Percentiles rank a stretch among this genome's conserved stretches.
phyloP scores from a whole-genome alignment of 2,113 vertebrate species.

The Burhinus oedicnemus region DNA sequence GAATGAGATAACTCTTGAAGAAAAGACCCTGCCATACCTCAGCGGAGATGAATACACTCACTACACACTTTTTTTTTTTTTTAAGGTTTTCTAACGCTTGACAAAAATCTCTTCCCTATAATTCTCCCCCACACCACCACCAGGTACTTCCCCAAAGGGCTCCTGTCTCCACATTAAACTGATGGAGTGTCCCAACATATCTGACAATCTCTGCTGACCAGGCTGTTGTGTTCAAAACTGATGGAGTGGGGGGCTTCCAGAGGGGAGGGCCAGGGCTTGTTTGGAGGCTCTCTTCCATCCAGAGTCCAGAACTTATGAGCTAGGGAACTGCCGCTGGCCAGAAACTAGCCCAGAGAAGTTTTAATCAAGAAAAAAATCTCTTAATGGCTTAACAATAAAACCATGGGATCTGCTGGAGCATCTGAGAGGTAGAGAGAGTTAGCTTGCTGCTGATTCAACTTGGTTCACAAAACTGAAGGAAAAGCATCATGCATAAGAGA shows the following conservation, averaged over 20 bases:
- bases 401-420: background rate
- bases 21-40: background rate
- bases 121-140: background rate
- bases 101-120: background rate
- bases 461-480: background rate
- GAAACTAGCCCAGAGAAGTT: background rate
- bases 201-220: background rate
- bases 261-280: background rate
- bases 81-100: background rate
- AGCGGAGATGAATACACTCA: background rate
- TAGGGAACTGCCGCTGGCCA: background rate
- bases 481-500: background rate
- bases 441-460: background rate
- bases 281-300: background rate
- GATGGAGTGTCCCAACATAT: background rate
- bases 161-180: slow-evolving; percentile 13
- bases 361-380: background rate
- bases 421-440: background rate
- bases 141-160: background rate
- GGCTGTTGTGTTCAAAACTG: background rate
- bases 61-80: background rate
- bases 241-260: background rate
- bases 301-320: background rate
- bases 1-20: background rate
- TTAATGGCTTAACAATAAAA: slow-evolving; percentile 6